phyloP scores from a whole-genome alignment of 2,888 invertebrate genomes.

The Auanema freiburgensis region DNA sequence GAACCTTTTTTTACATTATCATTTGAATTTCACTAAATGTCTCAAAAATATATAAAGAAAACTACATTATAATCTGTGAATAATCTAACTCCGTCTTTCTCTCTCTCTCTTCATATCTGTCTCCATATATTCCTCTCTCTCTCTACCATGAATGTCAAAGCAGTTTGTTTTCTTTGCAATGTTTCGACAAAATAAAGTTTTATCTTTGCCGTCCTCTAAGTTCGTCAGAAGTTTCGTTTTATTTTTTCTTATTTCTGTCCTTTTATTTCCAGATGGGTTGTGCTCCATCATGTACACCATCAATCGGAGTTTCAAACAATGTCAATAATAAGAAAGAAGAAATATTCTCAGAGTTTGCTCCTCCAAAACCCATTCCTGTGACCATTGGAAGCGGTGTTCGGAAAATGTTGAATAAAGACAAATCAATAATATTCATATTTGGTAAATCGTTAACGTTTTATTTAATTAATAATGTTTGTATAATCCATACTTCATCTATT shows the following conservation, averaged over 20 bases:
- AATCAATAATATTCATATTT: conserved; percentile 55
- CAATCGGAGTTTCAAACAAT: conserved; percentile 15
- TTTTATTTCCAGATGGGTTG: conserved; percentile 30
- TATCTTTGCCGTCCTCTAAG: background rate
- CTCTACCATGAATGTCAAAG: conserved; percentile 13
- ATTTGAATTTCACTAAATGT: no score
- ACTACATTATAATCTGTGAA: no score
- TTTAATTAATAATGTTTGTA: no score
- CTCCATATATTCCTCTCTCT: conserved; percentile 28
- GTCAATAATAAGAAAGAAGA: conserved; percentile 13
- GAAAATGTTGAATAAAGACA: conserved; percentile 17
- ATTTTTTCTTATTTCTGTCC: background rate
- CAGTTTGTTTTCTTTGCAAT: background rate
- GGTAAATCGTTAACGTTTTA: conserved; percentile 37
- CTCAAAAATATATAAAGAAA: no score
- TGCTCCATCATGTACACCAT: conserved; percentile 25
- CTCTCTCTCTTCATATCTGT: conserved; percentile 17
- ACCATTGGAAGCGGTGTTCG: conserved; percentile 30
- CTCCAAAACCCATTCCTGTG: conserved; percentile 43
- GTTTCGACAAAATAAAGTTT: background rate
- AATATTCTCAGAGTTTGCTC: conserved; percentile 17
- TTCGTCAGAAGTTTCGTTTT: background rate
- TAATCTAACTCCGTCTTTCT: conserved; percentile 1
- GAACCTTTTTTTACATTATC: no score
- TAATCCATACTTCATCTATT: background rate